phyloP scores from a whole-genome alignment of 53 echinoderm and acorn worm genomes.

The Holothuria scabra region DNA sequence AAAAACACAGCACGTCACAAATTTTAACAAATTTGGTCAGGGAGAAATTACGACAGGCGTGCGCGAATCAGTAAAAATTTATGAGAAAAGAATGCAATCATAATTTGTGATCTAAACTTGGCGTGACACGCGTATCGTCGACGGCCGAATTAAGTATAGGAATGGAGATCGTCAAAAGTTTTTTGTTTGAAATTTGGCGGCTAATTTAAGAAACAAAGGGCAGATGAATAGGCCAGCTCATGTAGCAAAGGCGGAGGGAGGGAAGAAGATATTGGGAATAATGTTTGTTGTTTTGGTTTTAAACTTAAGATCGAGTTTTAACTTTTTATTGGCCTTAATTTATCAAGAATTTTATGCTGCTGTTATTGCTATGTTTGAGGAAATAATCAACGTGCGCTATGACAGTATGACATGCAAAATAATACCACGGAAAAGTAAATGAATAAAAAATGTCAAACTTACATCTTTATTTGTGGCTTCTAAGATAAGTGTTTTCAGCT shows the following conservation, averaged over 20 bases:
- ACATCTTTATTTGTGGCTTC: constrained; percentile 97
- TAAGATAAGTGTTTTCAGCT: constrained; percentile 88
- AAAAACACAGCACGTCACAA: background rate
- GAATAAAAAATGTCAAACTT: constrained; percentile 58
- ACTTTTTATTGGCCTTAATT: too few relatives aligned
- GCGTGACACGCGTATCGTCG: background rate
- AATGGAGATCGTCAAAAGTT: constrained; percentile 7
- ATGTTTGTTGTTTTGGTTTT: background rate
- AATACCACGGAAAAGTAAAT: background rate
- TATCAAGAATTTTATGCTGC: too few relatives aligned
- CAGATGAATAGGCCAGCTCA: background rate
- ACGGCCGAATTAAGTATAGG: background rate
- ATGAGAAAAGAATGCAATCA: constrained; percentile 19
- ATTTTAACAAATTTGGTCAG: constrained; percentile 19
- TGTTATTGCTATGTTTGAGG: too few relatives aligned
- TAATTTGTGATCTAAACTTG: background rate
- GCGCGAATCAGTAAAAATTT: constrained; percentile 21
- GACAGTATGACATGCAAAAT: too few relatives aligned
- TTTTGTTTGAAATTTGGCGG: background rate
- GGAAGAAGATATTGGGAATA: background rate
- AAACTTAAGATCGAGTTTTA: too few relatives aligned
- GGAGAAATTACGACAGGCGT: constrained; percentile 8
- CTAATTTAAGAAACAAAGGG: constrained; percentile 5
- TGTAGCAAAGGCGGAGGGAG: background rate
- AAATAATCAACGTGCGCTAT: too few relatives aligned